phyloP scores from a whole-genome alignment of 2,888 invertebrate genomes.

The Cephus rjabovi region DNA sequence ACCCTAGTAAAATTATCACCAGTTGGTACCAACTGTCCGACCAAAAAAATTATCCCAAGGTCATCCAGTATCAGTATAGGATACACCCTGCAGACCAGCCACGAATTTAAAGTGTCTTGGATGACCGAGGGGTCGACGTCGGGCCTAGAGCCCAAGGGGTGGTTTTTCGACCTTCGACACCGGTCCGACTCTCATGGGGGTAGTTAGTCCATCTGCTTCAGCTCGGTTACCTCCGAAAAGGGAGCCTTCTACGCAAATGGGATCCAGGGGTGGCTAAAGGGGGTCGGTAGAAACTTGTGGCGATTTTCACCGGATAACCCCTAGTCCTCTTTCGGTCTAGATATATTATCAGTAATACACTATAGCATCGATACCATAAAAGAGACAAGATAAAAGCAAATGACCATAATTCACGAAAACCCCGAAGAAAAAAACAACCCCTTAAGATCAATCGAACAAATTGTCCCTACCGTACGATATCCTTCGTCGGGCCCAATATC shows the following conservation, averaged over 20 bases:
- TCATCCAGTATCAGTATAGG: slow-evolving; percentile 27
- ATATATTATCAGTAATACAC: not conserved
- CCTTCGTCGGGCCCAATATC: not conserved
- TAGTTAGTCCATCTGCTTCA: slow-evolving; percentile 61
- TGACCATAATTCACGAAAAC: not conserved
- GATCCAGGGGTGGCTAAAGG: not conserved
- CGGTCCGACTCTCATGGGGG: slow-evolving; percentile 49
- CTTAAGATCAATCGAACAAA: not conserved
- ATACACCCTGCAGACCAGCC: slow-evolving; percentile 7
- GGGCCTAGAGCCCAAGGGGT: slow-evolving; percentile 48
- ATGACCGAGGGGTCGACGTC: slow-evolving; percentile 42
- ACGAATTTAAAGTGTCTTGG: slow-evolving; percentile 40
- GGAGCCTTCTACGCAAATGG: slow-evolving; percentile 2
- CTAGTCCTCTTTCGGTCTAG: not conserved
- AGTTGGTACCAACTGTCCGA: not conserved
- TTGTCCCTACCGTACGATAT: not conserved
- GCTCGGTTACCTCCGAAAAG: slow-evolving; percentile 35
- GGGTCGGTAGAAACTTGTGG: not conserved
- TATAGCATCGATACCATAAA: not conserved
- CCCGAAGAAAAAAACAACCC: not conserved
- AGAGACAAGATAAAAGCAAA: not conserved
- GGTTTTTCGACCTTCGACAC: slow-evolving; percentile 42
- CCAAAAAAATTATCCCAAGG: not conserved
- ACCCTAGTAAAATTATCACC: not conserved
- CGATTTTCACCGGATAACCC: not conserved